Evolutionary conservation across 2,888 invertebrate genomes (phyloP).

Genomic region (Antheraea yamamai): DNA sequence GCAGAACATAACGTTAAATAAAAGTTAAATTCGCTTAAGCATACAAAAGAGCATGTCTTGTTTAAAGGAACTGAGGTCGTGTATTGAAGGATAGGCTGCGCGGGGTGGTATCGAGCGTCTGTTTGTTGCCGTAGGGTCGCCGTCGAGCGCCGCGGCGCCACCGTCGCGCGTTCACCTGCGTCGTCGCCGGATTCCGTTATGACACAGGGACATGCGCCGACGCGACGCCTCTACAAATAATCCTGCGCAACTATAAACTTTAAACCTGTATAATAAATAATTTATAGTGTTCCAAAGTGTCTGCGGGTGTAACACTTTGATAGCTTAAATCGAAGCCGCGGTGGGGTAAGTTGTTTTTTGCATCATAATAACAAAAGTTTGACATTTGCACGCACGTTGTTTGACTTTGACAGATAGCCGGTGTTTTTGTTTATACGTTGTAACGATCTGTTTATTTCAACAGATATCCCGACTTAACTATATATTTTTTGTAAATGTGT

Average conservation of each 20-base stretch:
- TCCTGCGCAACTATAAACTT: constrained; percentile 25
- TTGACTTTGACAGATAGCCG: constrained; percentile 57
- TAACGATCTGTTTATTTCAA: background rate
- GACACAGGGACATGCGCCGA: constrained; percentile 51
- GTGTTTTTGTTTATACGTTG: constrained; percentile 52
- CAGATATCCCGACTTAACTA: background rate
- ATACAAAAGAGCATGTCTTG: background rate
- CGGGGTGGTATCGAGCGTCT: constrained; percentile 26
- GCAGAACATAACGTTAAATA: background rate
- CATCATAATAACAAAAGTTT: constrained; percentile 18
- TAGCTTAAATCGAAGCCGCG: background rate
- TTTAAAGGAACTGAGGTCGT: background rate
- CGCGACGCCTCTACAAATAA: constrained; percentile 41
- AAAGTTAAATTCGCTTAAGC: background rate
- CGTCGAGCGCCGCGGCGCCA: constrained; percentile 71
- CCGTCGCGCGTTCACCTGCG: constrained; percentile 54
- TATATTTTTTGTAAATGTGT: background rate
- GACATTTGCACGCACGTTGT: constrained; percentile 27
- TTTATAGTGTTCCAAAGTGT: constrained; percentile 6
- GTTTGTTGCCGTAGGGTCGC: constrained; percentile 52
- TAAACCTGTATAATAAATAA: background rate
- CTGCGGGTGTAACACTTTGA: background rate
- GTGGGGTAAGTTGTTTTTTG: constrained; percentile 29
- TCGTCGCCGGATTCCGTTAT: constrained; percentile 42
- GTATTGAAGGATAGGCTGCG: background rate